Base-by-base conservation (phyloP, 2,797 vertebrate genomes). In the Cryptoprocta ferox region DNA sequence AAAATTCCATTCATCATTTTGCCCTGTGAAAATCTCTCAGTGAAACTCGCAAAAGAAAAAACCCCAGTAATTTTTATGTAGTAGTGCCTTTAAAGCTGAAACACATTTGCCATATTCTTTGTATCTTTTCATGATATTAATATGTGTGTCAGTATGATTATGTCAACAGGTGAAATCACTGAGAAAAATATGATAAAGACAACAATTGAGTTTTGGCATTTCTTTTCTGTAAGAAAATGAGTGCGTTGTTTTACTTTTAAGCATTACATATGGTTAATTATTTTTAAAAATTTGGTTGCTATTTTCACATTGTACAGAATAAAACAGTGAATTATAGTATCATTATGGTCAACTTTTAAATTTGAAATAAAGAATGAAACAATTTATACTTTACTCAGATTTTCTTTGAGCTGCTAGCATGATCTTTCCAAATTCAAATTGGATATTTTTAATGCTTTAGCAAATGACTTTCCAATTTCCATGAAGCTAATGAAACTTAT, bases 71-170 rank as follows among this genome's bases (percentile, higher is more conserved):
- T 97, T 97, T 96, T 48, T 96, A 48, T 21, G 48, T 65, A 93
- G 45, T 13, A n/a, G 24, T 76, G 92, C 94, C 95, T 98, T 97
- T 97, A 98, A 97, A 98, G n/a, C 93, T 96, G 92, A n/a, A 97
- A 96, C 48, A 0, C 0, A 37, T 48, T 96, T 89, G 45, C 53
- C 16, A 30, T 8, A n/a, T 83, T 96, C 11, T 85, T 83, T 71
- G n/a, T n/a, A 73, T 87, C 56, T 32, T 61, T 45, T 95, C 7
- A 19, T 42, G 32, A 39, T 42, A 68, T 48, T 85, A 70, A 24
- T 21, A 63, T 68, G 1, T 73, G 1, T 56, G 15, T 88, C n/a
- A 66, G 14, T 70, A 83, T 87, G 68, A 88, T 16, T 66, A 19
- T 24, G 10, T 26, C 32, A 98, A 86, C 18, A 78, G 37, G 16